These are phyloP conservation scores for Paralichthys olivaceus DNA, from an alignment of 2,113 vertebrate genomes.

Conservation along the genomic window DNA sequence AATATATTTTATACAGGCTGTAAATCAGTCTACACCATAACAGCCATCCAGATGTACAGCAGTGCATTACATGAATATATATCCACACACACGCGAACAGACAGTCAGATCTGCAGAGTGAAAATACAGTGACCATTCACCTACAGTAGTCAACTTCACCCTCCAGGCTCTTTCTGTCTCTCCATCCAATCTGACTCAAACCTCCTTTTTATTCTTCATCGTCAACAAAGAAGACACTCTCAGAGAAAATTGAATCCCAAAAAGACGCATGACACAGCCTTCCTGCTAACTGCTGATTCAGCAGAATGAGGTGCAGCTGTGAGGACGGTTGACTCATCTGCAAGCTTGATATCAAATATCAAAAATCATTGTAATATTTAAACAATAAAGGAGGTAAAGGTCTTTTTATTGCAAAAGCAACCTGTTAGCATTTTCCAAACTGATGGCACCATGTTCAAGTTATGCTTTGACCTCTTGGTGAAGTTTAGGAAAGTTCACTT, in stretches of 20 bases:
- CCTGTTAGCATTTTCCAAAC: neutral
- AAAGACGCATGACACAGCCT: neutral
- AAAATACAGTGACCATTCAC: slow-evolving; percentile 20
- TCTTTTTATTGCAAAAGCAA: neutral
- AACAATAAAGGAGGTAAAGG: neutral
- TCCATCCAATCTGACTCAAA: neutral
- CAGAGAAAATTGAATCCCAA: neutral
- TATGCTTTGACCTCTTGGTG: neutral
- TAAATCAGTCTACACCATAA: slow-evolving; percentile 12
- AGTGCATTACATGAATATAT: slow-evolving; percentile 7
- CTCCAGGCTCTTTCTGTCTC: neutral
- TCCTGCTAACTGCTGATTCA: slow-evolving; percentile 29
- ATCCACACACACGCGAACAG: neutral
- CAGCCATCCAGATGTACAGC: slow-evolving; percentile 22
- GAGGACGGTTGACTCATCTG: neutral
- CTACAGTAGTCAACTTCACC: slow-evolving; percentile 4
- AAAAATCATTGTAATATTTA: neutral
- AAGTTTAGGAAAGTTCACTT: neutral
- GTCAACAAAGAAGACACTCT: neutral
- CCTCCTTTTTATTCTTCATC: neutral
- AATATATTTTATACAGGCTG: slow-evolving; percentile 8
- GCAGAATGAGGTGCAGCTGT: slow-evolving; percentile 13
- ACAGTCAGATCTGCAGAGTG: slow-evolving; percentile 24
- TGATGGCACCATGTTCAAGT: neutral
- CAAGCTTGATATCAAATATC: slow-evolving; percentile 5